phyloP scores from a whole-genome alignment of 64 coral and sea anemone genomes.

The Actinia tenebrosa region DNA sequence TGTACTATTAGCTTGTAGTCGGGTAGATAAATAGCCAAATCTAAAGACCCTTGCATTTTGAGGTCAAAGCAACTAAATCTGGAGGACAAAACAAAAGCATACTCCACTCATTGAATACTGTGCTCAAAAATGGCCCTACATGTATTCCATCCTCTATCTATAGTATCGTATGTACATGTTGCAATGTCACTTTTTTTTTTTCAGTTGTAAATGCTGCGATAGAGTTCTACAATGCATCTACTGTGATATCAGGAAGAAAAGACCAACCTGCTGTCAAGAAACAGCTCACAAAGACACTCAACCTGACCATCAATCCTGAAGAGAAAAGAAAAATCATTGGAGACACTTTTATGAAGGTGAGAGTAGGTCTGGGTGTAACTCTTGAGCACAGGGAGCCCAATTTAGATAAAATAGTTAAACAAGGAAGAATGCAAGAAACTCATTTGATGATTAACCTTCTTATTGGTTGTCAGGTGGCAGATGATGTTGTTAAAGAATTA shows the following conservation, averaged over 20 bases:
- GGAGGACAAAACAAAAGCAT: no score
- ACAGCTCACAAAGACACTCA: constrained; percentile 80
- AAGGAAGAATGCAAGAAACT: neutral
- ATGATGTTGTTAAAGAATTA: constrained; percentile 78
- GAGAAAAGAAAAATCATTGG: constrained; percentile 98
- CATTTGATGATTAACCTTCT: neutral
- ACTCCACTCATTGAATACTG: no score
- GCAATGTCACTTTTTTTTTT: neutral
- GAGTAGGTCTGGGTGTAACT: neutral
- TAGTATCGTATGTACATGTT: neutral
- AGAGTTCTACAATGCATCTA: constrained; percentile 88
- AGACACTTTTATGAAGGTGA: constrained; percentile 93
- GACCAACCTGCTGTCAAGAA: constrained; percentile 81
- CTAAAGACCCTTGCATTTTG: no score
- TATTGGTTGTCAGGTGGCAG: constrained; percentile 67
- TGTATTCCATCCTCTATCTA: no score
- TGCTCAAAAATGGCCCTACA: no score
- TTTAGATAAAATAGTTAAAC: no score
- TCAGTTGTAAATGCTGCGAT: constrained; percentile 87
- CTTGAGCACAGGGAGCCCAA: no score
- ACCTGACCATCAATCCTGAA: constrained; percentile 77
- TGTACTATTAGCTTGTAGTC: no score
- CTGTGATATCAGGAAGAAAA: constrained; percentile 76
- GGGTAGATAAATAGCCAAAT: no score
- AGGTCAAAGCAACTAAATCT: no score